Conservation (phyloP, 1,140 invertebrate genomes). For the Zeugodacus cucurbitae region DNA sequence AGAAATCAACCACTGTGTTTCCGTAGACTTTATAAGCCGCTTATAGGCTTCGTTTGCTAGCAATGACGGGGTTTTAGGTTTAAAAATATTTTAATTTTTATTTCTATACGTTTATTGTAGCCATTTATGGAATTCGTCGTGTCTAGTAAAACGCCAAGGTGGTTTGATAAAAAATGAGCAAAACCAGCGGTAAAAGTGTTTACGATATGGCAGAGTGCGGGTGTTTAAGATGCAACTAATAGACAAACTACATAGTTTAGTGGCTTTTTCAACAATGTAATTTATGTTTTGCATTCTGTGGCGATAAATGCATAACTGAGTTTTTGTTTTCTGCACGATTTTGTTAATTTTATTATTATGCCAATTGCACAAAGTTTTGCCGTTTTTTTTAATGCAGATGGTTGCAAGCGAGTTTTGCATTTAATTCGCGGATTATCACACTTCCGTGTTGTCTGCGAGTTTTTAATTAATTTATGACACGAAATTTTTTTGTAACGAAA, state of each 20-base stretch:
- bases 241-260: background rate
- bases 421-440: slow-evolving; percentile 28
- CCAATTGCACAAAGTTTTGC: background rate
- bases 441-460: slow-evolving; percentile 13
- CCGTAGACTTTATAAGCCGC: background rate
- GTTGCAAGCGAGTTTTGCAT: background rate
- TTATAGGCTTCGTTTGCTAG: background rate
- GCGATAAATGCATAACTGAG: background rate
- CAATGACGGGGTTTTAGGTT: background rate
- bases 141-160: background rate
- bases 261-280: background rate
- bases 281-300: background rate
- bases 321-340: slow-evolving; percentile 15
- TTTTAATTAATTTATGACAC: slow-evolving; percentile 5
- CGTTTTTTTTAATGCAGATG: background rate
- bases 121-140: background rate
- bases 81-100: background rate
- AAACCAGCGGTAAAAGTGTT: background rate
- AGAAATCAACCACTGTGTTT: background rate
- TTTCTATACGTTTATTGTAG: background rate
- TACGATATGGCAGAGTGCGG: background rate
- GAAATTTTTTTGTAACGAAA: background rate
- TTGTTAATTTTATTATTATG: background rate
- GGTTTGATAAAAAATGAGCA: background rate
- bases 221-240: background rate